phyloP scores from a whole-genome alignment of 2,113 vertebrate species.

The Pelecanoides urinatrix region DNA sequence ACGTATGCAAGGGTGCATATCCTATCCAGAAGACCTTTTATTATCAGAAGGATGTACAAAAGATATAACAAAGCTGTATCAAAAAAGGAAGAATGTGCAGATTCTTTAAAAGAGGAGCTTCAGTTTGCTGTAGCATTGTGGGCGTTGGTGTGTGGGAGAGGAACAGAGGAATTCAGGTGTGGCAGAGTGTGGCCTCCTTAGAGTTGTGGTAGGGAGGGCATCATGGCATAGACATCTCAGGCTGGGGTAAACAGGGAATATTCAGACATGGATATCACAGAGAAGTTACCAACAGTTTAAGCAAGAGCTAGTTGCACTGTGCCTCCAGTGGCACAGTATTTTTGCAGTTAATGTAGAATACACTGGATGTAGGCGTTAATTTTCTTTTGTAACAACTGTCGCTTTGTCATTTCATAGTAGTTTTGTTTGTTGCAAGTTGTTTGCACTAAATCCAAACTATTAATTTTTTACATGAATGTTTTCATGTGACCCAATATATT shows the following conservation, averaged over 20 bases:
- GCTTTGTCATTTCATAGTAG: not conserved
- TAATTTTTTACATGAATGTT: not conserved
- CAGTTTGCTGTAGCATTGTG: not conserved
- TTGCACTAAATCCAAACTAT: not conserved
- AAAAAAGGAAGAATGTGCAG: not conserved
- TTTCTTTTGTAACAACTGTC: not conserved
- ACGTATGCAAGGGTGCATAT: not conserved
- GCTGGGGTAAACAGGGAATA: not conserved
- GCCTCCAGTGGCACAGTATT: not conserved
- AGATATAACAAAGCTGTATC: not conserved
- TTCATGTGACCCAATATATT: not conserved
- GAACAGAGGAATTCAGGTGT: not conserved
- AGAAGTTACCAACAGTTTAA: not conserved
- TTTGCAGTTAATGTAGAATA: not conserved
- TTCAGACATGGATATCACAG: fast-evolving
- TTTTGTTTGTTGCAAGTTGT: not conserved
- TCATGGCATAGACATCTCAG: fast-evolving
- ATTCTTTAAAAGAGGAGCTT: not conserved
- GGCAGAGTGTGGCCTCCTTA: not conserved
- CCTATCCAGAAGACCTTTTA: not conserved
- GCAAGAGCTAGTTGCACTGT: not conserved
- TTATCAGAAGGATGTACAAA: not conserved
- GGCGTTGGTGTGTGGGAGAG: not conserved
- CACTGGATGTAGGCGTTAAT: not conserved
- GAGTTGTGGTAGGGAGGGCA: not conserved